Base-by-base conservation (phyloP, 2,797 vertebrate species). In the Anolis apletophallus region DNA sequence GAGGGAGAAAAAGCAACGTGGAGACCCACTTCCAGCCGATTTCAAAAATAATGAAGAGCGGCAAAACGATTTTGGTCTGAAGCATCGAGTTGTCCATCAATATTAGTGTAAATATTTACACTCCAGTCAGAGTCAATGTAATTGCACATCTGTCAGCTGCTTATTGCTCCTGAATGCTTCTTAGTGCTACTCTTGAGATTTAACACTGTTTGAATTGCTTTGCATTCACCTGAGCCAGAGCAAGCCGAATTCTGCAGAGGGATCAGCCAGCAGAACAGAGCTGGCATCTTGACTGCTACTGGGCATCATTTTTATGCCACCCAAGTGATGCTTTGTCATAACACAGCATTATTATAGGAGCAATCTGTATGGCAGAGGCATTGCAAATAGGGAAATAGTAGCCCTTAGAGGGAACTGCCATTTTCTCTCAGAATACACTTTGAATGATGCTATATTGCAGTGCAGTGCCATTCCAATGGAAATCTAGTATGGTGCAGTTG, bases 101-200 rank as follows among this genome's bases (percentile, higher is more conserved):
- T 94, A 92, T 87, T 89, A 90, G 86, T 92, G 94, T 93, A 95
- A 95, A 95, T 95, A 95, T 95, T 95, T 95, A 94, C 93, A 92
- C 93, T 93, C 88, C 74, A 93, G 80, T 93, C 88, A 86, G 93
- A 94, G 94, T 94, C 92, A 91, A 91, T 93, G 92, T 93, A 95
- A 95, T 94, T 93, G 93, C 94, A 94, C 94, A 94, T 94, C 93
- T 90, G 84, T 93, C 93, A 92, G 87, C 92, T 88, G 87, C 90
- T 95, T 91, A 89, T 87, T 89, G 88, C 91, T 93, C 89, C 92
- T 88, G 83, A 94, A 91, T 90, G 93, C 91, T 89, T 88, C 83
- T 90, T 78, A 84, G 87, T 80, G 81, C 80, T 59, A 16, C 21
- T 85, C 91, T 92, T 91, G 92, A 91, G 94, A 92, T 91, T 93